A percentile compares a stretch with the other conserved stretches of the same genome.
Evolutionary conservation across 92 coral and sea anemone species (phyloP).

Genomic region (Phymanthus crucifer): DNA sequence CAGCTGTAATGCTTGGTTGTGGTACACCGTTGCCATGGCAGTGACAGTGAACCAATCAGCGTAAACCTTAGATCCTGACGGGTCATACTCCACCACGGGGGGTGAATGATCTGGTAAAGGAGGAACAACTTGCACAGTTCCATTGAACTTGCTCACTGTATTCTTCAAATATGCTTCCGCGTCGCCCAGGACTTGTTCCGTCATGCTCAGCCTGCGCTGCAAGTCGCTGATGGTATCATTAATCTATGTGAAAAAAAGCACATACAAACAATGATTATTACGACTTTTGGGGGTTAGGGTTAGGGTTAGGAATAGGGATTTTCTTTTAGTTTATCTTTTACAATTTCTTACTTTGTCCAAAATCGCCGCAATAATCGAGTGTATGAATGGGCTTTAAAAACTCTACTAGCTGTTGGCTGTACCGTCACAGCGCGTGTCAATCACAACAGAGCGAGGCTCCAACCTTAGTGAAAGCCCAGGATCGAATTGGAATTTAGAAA

Average conservation of each 20-base stretch:
- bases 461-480: too few species aligned
- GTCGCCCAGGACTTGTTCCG: slow-evolving; percentile 50
- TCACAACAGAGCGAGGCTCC: too few species aligned
- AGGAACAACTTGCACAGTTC: slow-evolving; percentile 74
- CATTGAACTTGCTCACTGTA: slow-evolving; percentile 68
- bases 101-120: slow-evolving; percentile 36
- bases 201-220: slow-evolving; percentile 59
- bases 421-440: too few species aligned
- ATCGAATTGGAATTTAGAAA: too few species aligned
- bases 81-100: slow-evolving; percentile 59
- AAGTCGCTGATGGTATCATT: slow-evolving; percentile 56
- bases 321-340: too few species aligned
- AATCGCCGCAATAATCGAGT: too few species aligned
- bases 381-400: too few species aligned
- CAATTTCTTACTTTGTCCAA: too few species aligned
- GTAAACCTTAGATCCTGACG: slow-evolving; percentile 56
- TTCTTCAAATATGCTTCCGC: slow-evolving; percentile 61
- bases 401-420: too few species aligned
- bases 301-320: too few species aligned
- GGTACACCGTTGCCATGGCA: slow-evolving; percentile 77
- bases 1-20: slow-evolving; percentile 32
- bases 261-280: not conserved
- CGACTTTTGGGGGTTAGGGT: too few species aligned
- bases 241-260: slow-evolving; percentile 44
- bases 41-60: slow-evolving; percentile 68